Conservation (phyloP, 2,113 vertebrate species). For the Caranx melampygus region DNA sequence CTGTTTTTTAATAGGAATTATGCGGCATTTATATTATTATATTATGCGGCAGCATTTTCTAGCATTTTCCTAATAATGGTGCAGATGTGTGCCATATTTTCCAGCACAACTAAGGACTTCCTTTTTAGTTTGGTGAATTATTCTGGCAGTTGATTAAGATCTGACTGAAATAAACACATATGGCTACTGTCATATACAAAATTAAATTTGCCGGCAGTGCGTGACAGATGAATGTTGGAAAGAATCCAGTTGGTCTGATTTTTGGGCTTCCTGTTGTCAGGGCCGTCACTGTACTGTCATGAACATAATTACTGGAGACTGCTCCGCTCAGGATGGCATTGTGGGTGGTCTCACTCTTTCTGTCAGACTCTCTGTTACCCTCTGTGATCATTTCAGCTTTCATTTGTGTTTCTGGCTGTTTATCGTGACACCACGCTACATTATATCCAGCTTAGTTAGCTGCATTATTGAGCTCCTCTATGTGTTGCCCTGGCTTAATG, state of each 20-base stretch:
- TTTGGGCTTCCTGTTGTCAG: background rate
- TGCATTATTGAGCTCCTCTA: background rate
- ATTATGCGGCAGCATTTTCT: background rate
- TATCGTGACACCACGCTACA: background rate
- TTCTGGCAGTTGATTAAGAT: background rate
- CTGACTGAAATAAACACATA: background rate
- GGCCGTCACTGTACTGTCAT: background rate
- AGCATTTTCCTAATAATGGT: background rate
- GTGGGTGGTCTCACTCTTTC: constrained; percentile 33
- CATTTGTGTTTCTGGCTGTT: background rate
- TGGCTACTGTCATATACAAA: background rate
- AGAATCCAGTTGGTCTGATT: constrained; percentile 5
- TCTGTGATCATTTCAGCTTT: background rate
- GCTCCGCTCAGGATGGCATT: constrained; percentile 2
- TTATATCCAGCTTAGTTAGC: background rate
- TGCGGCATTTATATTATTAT: too few relatives aligned
- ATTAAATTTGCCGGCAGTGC: background rate
- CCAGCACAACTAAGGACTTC: background rate
- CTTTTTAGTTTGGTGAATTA: background rate
- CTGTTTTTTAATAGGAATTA: background rate
- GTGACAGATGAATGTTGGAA: background rate
- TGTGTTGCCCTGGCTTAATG: background rate
- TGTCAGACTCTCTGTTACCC: background rate
- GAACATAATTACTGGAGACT: background rate
- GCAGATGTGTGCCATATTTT: background rate